A percentile compares a stretch with the other conserved stretches of the same genome.
These are phyloP conservation scores for Trypoxylon attenuatum DNA, from an alignment of 2,888 invertebrate genomes.

Conservation along the genomic window DNA sequence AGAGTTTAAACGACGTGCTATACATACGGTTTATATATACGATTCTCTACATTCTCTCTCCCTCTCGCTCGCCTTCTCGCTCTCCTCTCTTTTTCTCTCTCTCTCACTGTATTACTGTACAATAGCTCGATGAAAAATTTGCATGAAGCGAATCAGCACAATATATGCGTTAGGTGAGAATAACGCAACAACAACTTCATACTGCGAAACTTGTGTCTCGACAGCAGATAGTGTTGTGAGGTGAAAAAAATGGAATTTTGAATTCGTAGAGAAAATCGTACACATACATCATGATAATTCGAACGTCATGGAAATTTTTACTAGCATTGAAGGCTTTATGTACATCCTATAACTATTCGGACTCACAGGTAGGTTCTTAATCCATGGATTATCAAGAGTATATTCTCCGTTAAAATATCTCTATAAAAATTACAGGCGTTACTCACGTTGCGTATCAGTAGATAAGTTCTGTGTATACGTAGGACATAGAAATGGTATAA, in stretches of 20 bases:
- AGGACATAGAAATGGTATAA: conserved; percentile 48
- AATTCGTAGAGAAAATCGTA: too few relatives aligned
- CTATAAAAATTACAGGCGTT: conserved; percentile 52
- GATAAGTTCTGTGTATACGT: conserved; percentile 34
- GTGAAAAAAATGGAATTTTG: neutral
- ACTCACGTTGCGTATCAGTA: conserved; percentile 23
- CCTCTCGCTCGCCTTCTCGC: too few relatives aligned
- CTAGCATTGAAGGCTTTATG: conserved; percentile 16
- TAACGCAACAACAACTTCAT: too few relatives aligned
- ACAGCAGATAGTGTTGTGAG: neutral
- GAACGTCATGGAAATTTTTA: conserved; percentile 38
- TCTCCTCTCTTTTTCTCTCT: conserved; percentile 4
- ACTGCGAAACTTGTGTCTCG: neutral
- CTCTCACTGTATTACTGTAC: conserved; percentile 13
- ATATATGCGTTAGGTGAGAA: conserved; percentile 6
- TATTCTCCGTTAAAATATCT: conserved; percentile 49
- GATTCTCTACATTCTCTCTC: conserved; percentile 6
- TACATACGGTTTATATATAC: conserved; percentile 12
- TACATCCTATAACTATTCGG: conserved; percentile 26
- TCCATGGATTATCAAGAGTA: conserved; percentile 46
- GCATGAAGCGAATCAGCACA: conserved; percentile 27
- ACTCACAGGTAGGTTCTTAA: conserved; percentile 45
- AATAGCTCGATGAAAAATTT: conserved; percentile 34
- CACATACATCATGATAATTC: conserved; percentile 2
- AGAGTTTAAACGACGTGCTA: conserved; percentile 26